Percentiles rank a stretch among this genome's conserved stretches.
These are phyloP conservation scores for Diaphora mendica DNA, from an alignment of 2,888 invertebrate genomes.

Conservation along the genomic window DNA sequence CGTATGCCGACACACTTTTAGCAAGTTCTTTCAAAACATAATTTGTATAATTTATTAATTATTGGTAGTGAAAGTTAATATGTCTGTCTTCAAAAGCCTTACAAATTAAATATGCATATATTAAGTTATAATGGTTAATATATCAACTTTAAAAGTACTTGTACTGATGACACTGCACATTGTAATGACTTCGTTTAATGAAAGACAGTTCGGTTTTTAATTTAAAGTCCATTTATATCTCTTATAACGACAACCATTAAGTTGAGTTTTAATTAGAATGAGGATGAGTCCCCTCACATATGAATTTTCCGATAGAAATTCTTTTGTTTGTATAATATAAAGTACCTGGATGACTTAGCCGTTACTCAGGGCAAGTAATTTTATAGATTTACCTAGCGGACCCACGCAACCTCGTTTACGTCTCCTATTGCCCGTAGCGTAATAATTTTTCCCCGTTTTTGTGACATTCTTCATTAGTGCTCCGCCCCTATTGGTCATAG, in stretches of 20 bases:
- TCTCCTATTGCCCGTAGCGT: too few species aligned
- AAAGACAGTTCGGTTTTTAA: conserved; percentile 2
- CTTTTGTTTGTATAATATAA: background rate
- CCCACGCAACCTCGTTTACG: too few species aligned
- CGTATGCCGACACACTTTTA: background rate
- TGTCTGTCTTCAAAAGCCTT: background rate
- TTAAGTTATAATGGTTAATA: background rate
- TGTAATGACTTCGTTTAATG: background rate
- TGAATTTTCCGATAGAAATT: background rate
- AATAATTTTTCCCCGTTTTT: too few species aligned
- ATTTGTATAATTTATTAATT: background rate
- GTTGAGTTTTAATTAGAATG: conserved; percentile 4
- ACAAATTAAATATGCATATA: background rate
- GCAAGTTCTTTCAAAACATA: background rate
- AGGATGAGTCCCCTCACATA: background rate
- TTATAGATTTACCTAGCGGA: too few species aligned
- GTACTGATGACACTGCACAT: background rate
- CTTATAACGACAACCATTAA: conserved; percentile 9
- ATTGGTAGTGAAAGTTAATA: background rate
- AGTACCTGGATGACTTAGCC: too few species aligned
- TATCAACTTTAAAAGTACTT: background rate
- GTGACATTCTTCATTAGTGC: too few species aligned
- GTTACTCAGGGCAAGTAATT: too few species aligned
- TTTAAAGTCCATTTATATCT: conserved; percentile 11
- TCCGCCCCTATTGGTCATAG: too few species aligned